These are phyloP conservation scores for Poeciliopsis paucimaculata DNA, from an alignment of 2,797 vertebrate species.

Conservation along the genomic window DNA sequence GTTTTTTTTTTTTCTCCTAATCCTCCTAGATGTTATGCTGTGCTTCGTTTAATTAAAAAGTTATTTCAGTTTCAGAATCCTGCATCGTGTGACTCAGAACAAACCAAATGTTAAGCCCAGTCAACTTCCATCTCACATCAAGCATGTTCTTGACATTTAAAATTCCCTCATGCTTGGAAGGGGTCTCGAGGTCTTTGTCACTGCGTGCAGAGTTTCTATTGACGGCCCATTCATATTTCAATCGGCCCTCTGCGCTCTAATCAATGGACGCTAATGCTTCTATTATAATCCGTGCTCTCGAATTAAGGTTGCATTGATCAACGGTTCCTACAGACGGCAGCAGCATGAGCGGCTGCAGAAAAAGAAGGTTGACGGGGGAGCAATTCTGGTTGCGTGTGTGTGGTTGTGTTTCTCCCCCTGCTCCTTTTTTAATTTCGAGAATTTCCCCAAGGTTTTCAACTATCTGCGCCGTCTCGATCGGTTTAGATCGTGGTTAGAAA, in stretches of 20 bases:
- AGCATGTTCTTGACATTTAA: constrained; percentile 66
- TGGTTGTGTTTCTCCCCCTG: constrained; percentile 15
- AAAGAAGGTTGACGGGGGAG: constrained; percentile 15
- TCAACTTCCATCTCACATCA: constrained; percentile 28
- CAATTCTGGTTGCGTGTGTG: background rate
- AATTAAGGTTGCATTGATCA: constrained; percentile 80
- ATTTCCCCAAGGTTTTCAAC: constrained; percentile 54
- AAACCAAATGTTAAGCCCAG: constrained; percentile 18
- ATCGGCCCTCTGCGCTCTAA: constrained; percentile 55
- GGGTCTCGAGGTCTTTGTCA: constrained; percentile 59
- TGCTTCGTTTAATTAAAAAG: background rate
- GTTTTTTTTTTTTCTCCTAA: background rate
- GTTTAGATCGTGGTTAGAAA: constrained; percentile 36
- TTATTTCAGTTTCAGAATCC: constrained; percentile 5
- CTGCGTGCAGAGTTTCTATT: constrained; percentile 67
- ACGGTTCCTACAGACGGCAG: constrained; percentile 37
- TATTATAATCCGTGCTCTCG: constrained; percentile 79
- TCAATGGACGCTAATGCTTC: constrained; percentile 78
- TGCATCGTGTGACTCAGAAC: background rate
- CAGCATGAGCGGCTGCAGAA: constrained; percentile 24
- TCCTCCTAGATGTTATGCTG: background rate
- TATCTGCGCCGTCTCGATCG: constrained; percentile 38
- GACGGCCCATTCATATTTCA: constrained; percentile 62
- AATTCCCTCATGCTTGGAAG: constrained; percentile 37
- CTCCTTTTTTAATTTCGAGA: constrained; percentile 44